Evolutionary conservation across 2,797 vertebrate species (phyloP).

Genomic region (Argya squamiceps): DNA sequence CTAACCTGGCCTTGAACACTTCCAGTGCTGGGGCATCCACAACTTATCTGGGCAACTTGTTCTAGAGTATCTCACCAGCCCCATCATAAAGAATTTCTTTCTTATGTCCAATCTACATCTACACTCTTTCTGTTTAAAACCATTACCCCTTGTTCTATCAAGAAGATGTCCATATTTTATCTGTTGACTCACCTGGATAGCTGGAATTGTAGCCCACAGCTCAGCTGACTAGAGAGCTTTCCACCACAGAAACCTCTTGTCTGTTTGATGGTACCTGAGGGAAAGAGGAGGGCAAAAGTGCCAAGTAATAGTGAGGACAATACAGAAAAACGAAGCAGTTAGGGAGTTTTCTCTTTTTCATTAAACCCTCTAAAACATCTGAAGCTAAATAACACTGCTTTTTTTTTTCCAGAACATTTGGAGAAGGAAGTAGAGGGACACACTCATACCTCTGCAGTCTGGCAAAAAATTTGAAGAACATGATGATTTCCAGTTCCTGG

Average conservation of each 20-base stretch:
- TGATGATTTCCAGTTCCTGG: neutral
- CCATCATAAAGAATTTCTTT: neutral
- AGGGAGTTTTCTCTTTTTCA: neutral
- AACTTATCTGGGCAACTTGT: neutral
- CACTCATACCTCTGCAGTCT: neutral
- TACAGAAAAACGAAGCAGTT: neutral
- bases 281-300: neutral
- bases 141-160: neutral
- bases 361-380: neutral
- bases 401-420: neutral
- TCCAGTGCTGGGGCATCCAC: accelerated
- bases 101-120: neutral
- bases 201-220: neutral
- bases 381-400: neutral
- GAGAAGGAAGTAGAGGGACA: neutral
- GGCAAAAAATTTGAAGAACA: neutral
- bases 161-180: neutral
- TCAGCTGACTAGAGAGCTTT: neutral
- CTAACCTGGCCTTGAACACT: neutral
- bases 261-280: neutral
- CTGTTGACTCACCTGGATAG: neutral
- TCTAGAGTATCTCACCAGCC: neutral
- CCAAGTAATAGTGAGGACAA: neutral
- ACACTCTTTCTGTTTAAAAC: neutral
- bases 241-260: neutral